These are phyloP conservation scores for Eilema depressum DNA, from an alignment of 2,888 invertebrate species.

Conservation along the genomic window DNA sequence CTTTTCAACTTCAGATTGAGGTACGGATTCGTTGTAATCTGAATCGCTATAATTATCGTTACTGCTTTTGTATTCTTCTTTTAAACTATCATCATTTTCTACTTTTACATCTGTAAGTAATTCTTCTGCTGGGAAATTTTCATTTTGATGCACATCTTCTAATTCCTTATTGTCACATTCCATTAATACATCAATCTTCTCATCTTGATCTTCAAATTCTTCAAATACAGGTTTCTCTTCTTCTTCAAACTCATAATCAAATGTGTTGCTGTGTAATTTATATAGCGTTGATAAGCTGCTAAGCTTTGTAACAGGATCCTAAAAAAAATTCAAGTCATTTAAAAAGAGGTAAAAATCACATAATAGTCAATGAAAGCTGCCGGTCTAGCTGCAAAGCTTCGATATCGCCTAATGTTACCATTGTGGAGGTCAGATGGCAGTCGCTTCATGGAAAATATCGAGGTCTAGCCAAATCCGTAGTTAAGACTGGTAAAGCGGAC, in stretches of 20 bases:
- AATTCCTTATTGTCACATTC: neutral
- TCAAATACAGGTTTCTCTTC: conserved; percentile 8
- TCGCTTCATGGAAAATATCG: too few species aligned
- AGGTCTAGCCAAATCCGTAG: too few species aligned
- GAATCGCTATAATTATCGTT: neutral
- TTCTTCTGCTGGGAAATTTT: conserved; percentile 8
- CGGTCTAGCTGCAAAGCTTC: too few species aligned
- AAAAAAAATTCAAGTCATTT: conserved; percentile 12
- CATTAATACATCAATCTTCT: neutral
- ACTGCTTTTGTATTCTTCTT: conserved; percentile 18
- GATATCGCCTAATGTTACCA: too few species aligned
- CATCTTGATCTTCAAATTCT: neutral
- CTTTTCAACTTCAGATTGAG: conserved; percentile 35
- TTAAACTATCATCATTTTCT: conserved; percentile 26
- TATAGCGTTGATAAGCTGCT: conserved; percentile 27
- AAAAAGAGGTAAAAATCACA: neutral
- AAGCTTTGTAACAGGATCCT: conserved; percentile 18
- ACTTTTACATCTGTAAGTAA: conserved; percentile 27
- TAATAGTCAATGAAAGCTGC: too few species aligned
- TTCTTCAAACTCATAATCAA: conserved; percentile 18
- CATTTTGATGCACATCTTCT: neutral
- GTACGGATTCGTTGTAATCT: conserved; percentile 24
- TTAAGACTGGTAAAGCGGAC: too few species aligned
- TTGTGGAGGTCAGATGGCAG: too few species aligned
- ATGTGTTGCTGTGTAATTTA: conserved; percentile 18